Percentiles rank a stretch among this genome's conserved stretches.
Conservation (phyloP, 2,113 vertebrate species). For the Uria lomvia region DNA sequence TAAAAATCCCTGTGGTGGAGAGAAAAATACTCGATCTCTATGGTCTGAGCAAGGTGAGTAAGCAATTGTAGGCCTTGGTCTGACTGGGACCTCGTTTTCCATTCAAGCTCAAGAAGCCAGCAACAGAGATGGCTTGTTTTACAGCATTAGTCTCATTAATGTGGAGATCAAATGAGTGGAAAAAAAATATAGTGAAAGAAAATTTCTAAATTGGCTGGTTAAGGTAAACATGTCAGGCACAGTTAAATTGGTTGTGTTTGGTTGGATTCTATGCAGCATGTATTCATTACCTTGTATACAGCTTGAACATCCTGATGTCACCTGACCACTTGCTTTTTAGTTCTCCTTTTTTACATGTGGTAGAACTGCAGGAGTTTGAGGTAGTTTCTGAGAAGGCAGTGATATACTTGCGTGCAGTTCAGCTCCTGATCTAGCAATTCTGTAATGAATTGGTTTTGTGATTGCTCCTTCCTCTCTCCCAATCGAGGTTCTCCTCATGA, state of each 20-base stretch:
- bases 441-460: not conserved
- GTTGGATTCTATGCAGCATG: not conserved
- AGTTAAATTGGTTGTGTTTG: not conserved
- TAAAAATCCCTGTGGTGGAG: slow-evolving; percentile 95
- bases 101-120: not conserved
- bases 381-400: not conserved
- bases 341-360: not conserved
- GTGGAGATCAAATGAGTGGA: not conserved
- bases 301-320: not conserved
- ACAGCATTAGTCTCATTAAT: not conserved
- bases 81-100: not conserved
- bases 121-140: not conserved
- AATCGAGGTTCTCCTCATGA: not conserved
- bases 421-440: not conserved
- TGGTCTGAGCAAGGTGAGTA: slow-evolving; percentile 89
- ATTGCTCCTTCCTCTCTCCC: not conserved
- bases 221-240: not conserved
- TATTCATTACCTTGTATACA: not conserved
- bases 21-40: slow-evolving; percentile 94
- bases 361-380: not conserved
- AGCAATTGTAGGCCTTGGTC: not conserved
- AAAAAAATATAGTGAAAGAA: not conserved
- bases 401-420: not conserved
- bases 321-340: not conserved
- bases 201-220: not conserved